Conservation (phyloP, 1,140 invertebrate genomes). For the Diorhabda sublineata region DNA sequence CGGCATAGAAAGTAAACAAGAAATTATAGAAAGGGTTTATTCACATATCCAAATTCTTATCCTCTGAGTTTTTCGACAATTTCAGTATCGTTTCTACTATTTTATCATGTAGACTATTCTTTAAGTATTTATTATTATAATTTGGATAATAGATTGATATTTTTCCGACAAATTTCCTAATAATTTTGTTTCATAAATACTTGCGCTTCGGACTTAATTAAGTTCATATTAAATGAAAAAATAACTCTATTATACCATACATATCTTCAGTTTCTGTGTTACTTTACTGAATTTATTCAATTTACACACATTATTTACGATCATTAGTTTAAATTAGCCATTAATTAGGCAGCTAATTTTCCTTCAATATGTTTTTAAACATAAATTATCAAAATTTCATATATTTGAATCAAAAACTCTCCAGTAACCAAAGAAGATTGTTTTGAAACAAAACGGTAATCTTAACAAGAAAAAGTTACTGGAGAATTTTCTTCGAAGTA, state of each 20-base stretch:
- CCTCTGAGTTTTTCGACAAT: no score
- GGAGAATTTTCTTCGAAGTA: conserved; percentile 16
- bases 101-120: no score
- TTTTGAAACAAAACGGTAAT: neutral
- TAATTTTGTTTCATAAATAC: no score
- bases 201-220: no score
- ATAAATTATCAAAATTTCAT: conserved; percentile 7
- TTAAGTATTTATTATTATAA: no score
- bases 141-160: no score
- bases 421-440: conserved; percentile 1
- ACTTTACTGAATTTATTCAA: conserved; percentile 32
- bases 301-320: conserved; percentile 36
- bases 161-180: no score
- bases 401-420: neutral
- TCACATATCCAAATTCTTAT: no score
- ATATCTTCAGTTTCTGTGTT: conserved; percentile 24
- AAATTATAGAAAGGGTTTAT: no score
- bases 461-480: neutral
- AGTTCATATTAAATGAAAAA: no score
- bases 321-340: conserved; percentile 34
- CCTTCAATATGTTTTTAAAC: conserved; percentile 30
- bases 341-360: conserved; percentile 30
- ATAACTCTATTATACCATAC: neutral
- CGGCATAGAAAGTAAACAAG: no score
- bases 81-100: no score